phyloP scores from a whole-genome alignment of 2,113 vertebrate species.

The Struthidea cinerea region DNA sequence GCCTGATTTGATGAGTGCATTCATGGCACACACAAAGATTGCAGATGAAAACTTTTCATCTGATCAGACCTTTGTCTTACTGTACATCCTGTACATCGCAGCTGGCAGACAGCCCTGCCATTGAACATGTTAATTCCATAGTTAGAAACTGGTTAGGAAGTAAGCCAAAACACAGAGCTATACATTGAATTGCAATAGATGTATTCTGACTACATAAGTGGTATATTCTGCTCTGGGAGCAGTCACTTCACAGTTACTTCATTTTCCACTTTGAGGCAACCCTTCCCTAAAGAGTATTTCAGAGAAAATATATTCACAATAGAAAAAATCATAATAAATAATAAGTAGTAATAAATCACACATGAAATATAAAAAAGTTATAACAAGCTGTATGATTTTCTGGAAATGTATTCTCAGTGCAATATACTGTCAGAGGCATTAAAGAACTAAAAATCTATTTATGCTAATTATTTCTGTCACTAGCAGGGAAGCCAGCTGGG shows the following conservation, averaged over 20 bases:
- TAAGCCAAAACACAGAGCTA: not conserved
- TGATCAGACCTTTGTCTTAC: not conserved
- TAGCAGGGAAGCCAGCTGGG: not conserved
- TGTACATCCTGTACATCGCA: not conserved
- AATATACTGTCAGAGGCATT: not conserved
- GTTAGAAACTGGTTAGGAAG: not conserved
- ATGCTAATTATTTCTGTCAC: conserved; percentile 19
- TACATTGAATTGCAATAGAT: not conserved
- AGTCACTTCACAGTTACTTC: not conserved
- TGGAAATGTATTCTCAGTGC: not conserved
- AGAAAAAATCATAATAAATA: not conserved
- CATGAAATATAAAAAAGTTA: not conserved
- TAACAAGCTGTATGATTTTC: not conserved
- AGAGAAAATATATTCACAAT: not conserved
- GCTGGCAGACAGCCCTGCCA: not conserved
- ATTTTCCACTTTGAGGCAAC: not conserved
- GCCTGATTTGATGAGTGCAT: not conserved
- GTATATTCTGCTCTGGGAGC: not conserved
- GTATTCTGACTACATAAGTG: not conserved
- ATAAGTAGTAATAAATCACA: conserved; percentile 2
- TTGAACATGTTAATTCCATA: not conserved
- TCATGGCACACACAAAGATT: not conserved
- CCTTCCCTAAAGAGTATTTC: conserved; percentile 2
- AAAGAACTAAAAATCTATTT: conserved; percentile 28
- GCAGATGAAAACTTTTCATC: not conserved